A percentile compares a stretch with the other conserved stretches of the same genome.
Conservation (phyloP, 1,140 invertebrate species). For the Drosophila eugracilis region DNA sequence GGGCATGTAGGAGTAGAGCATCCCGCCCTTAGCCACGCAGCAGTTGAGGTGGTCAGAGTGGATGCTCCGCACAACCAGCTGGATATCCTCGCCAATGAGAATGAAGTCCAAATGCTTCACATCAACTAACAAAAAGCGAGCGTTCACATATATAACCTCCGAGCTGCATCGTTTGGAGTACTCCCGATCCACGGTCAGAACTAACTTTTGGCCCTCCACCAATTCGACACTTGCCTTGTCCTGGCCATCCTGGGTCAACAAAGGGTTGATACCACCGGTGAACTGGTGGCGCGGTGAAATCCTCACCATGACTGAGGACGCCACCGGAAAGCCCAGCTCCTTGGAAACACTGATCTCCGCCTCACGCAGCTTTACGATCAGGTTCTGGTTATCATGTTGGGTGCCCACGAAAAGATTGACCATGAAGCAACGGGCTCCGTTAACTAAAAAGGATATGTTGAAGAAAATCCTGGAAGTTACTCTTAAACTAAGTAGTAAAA, state of each 20-base stretch:
- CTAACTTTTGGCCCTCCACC: slow-evolving; percentile 22
- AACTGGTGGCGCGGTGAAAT: slow-evolving; percentile 71
- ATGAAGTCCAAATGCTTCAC: slow-evolving; percentile 62
- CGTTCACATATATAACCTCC: slow-evolving; percentile 68
- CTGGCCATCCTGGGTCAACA: background rate
- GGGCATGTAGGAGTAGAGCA: slow-evolving; percentile 57
- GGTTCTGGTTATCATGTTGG: slow-evolving; percentile 54
- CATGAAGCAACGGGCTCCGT: slow-evolving; percentile 67
- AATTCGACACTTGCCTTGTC: slow-evolving; percentile 10
- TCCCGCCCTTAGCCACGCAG: slow-evolving; percentile 55
- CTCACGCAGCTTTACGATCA: slow-evolving; percentile 67
- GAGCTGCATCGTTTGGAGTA: slow-evolving; percentile 37
- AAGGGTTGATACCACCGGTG: slow-evolving; percentile 48
- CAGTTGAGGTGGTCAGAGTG: slow-evolving; percentile 43
- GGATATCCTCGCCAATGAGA: slow-evolving; percentile 61
- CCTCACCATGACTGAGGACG: slow-evolving; percentile 67
- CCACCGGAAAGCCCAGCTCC: slow-evolving; percentile 66
- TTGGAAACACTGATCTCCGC: slow-evolving; percentile 66
- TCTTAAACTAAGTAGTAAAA: too few relatives aligned
- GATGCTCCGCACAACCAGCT: slow-evolving; percentile 51
- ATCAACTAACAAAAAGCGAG: slow-evolving; percentile 58
- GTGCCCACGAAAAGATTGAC: slow-evolving; percentile 64
- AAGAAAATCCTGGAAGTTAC: too few relatives aligned
- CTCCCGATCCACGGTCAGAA: slow-evolving; percentile 56
- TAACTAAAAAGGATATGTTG: slow-evolving; percentile 22